Conservation (phyloP, 2,888 invertebrate species). For the Cenopis cana region DNA sequence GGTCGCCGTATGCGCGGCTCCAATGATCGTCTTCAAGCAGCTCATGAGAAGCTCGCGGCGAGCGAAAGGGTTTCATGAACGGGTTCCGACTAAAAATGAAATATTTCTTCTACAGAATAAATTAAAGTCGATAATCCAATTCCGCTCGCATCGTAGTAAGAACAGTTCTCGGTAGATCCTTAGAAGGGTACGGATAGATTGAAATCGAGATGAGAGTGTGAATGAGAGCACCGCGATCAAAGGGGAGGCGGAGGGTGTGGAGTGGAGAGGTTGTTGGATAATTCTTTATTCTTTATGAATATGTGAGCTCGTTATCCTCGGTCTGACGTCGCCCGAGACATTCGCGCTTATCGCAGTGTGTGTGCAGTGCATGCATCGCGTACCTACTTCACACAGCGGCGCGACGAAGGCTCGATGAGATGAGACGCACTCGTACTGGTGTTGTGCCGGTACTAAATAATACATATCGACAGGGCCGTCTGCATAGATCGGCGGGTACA, state of each 20-base stretch:
- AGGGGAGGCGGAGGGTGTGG: slow-evolving; percentile 65
- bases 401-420: slow-evolving; percentile 56
- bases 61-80: slow-evolving; percentile 81
- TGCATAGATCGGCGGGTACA: slow-evolving; percentile 83
- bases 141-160: slow-evolving; percentile 63
- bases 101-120: slow-evolving; percentile 83
- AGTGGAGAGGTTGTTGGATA: slow-evolving; percentile 75
- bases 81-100: slow-evolving; percentile 74
- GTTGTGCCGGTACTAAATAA: slow-evolving; percentile 81
- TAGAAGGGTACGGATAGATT: slow-evolving; percentile 82
- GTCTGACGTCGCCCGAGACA: slow-evolving; percentile 73
- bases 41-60: slow-evolving; percentile 63
- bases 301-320: slow-evolving; percentile 83
- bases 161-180: slow-evolving; percentile 70
- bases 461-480: slow-evolving; percentile 82
- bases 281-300: slow-evolving; percentile 85
- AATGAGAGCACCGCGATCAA: slow-evolving; percentile 81
- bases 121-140: slow-evolving; percentile 84
- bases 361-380: slow-evolving; percentile 54
- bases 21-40: slow-evolving; percentile 79
- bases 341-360: slow-evolving; percentile 62
- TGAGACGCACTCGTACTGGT: slow-evolving; percentile 66
- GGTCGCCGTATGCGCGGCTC: slow-evolving; percentile 72
- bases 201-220: slow-evolving; percentile 81
- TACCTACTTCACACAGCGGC: slow-evolving; percentile 49